These are phyloP conservation scores for Gibbula magus DNA, from an alignment of 2,888 invertebrate species.

Conservation along the genomic window DNA sequence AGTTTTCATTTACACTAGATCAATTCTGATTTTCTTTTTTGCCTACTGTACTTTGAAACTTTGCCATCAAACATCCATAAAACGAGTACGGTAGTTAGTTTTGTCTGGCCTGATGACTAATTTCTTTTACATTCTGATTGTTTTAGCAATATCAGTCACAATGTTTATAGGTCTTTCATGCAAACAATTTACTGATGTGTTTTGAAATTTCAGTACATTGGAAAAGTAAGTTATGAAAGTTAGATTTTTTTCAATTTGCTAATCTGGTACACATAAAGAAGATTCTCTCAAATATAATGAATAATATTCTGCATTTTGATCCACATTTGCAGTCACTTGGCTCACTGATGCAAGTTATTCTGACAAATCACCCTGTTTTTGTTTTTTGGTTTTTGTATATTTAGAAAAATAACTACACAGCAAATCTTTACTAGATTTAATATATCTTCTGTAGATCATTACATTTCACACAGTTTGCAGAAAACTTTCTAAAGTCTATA, in stretches of 20 bases:
- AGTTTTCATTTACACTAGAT: too few species aligned
- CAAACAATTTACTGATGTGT: background rate
- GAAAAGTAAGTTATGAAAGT: background rate
- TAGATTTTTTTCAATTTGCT: background rate
- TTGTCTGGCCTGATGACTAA: too few species aligned
- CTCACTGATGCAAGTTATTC: background rate
- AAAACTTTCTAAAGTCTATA: too few species aligned
- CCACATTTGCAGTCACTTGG: background rate
- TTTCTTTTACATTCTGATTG: background rate
- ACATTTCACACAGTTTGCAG: too few species aligned
- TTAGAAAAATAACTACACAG: too few species aligned
- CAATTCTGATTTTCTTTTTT: too few species aligned
- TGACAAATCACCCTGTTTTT: background rate
- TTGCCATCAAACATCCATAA: too few species aligned
- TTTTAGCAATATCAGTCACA: background rate
- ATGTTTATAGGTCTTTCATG: constrained; percentile 12
- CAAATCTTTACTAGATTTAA: too few species aligned
- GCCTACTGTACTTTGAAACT: too few species aligned
- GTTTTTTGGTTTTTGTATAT: background rate
- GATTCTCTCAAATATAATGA: background rate
- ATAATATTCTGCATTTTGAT: background rate
- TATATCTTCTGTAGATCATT: too few species aligned
- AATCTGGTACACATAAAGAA: background rate
- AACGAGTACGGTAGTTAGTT: too few species aligned
- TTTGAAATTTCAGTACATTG: background rate